Conservation (phyloP, 1,140 invertebrate species). For the Heliconius melpomene region DNA sequence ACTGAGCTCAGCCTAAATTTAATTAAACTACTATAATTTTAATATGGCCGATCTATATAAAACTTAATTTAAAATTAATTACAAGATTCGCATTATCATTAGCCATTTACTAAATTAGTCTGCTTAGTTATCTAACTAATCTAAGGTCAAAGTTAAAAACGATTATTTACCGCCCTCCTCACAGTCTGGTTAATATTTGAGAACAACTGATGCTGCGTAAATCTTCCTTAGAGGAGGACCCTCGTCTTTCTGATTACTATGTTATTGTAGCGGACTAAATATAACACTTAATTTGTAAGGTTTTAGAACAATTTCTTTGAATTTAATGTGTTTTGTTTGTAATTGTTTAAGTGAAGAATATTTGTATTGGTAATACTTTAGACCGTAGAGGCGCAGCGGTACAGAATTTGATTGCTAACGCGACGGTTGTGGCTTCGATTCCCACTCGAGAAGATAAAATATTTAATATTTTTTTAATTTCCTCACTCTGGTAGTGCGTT, state of each 20-base stretch:
- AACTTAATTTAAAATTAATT: neutral
- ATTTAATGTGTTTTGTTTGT: neutral
- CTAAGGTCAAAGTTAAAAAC: slow-evolving; percentile 35
- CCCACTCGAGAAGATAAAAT: no score
- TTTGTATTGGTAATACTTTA: no score
- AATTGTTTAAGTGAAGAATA: neutral
- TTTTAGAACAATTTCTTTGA: neutral
- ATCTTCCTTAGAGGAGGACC: slow-evolving; percentile 51
- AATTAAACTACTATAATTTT: neutral
- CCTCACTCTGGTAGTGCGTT: no score
- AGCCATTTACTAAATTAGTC: neutral
- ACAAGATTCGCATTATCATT: neutral
- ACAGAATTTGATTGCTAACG: no score
- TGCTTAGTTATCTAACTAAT: neutral
- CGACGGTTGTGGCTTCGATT: no score
- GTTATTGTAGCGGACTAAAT: slow-evolving; percentile 35
- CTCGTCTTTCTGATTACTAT: slow-evolving; percentile 42
- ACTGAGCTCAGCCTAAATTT: no score
- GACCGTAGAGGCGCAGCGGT: no score
- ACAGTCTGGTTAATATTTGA: slow-evolving; percentile 52
- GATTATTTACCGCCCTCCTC: slow-evolving; percentile 44
- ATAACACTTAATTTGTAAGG: slow-evolving; percentile 16
- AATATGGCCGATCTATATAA: no score
- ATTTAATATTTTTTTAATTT: no score
- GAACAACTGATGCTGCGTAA: slow-evolving; percentile 41